These are phyloP conservation scores for Asarcornis scutulata DNA, from an alignment of 2,113 vertebrate genomes.

Conservation along the genomic window DNA sequence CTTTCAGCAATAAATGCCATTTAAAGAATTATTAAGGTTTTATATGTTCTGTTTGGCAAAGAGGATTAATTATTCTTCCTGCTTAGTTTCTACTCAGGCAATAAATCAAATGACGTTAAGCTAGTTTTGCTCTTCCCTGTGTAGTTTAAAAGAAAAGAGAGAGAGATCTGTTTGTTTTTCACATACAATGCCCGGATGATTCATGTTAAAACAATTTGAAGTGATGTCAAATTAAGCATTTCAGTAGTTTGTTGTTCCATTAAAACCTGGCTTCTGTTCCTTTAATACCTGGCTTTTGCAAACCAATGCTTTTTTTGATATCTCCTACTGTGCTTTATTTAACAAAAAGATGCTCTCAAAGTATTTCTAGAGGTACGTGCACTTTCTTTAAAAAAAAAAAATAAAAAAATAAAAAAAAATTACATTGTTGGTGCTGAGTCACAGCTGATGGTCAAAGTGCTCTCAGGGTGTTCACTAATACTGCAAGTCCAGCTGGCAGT, in stretches of 20 bases:
- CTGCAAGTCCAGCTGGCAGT: not conserved
- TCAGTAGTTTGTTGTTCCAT: not conserved
- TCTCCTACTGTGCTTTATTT: not conserved
- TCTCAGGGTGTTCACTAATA: not conserved
- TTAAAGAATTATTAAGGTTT: slow-evolving; percentile 64
- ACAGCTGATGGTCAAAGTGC: not conserved
- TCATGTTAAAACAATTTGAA: not conserved
- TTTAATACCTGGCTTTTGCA: not conserved
- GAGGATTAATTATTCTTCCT: slow-evolving; percentile 62
- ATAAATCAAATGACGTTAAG: slow-evolving; percentile 39
- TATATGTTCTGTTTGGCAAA: slow-evolving; percentile 55
- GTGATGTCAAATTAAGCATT: not conserved
- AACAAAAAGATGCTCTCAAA: not conserved
- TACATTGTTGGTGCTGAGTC: not conserved
- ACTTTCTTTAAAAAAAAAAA: not conserved
- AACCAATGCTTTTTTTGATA: not conserved
- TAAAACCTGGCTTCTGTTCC: not conserved
- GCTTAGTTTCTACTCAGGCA: slow-evolving; percentile 32
- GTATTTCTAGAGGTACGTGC: not conserved
- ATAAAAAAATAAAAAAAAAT: not conserved
- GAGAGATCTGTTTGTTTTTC: not conserved
- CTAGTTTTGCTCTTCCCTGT: slow-evolving; percentile 16
- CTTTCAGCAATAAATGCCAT: slow-evolving; percentile 49
- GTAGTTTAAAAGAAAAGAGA: not conserved
- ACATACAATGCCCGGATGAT: not conserved